Conservation (phyloP, 2,888 invertebrate genomes). For the Belgica antarctica region DNA sequence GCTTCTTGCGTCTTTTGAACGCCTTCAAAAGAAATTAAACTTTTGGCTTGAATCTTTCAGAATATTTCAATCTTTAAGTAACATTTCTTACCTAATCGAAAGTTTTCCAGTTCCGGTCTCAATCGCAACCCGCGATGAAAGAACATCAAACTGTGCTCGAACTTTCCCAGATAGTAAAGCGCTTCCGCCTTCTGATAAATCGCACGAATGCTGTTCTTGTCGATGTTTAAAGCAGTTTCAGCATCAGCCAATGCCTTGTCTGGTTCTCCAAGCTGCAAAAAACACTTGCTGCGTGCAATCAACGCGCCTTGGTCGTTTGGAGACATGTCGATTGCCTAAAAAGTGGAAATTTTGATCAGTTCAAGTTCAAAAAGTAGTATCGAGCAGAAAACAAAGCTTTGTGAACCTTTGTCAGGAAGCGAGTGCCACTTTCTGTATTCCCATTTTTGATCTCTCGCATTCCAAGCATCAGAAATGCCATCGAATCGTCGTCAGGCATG, state of each 20-base stretch:
- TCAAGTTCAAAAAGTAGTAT: neutral
- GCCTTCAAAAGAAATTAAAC: constrained; percentile 60
- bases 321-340: constrained; percentile 81
- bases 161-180: constrained; percentile 86
- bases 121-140: constrained; percentile 83
- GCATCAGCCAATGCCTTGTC: constrained; percentile 79
- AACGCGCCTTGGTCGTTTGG: constrained; percentile 81
- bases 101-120: constrained; percentile 75
- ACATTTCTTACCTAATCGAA: constrained; percentile 60
- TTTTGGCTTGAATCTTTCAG: neutral
- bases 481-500: constrained; percentile 75
- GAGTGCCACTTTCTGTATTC: constrained; percentile 68
- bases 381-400: neutral
- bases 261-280: constrained; percentile 80
- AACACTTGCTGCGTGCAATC: constrained; percentile 85
- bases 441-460: constrained; percentile 74
- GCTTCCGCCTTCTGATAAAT: constrained; percentile 90
- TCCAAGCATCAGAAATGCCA: constrained; percentile 72
- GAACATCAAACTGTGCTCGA: constrained; percentile 88
- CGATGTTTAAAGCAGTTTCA: constrained; percentile 72
- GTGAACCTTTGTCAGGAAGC: constrained; percentile 72
- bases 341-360: constrained; percentile 49
- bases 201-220: constrained; percentile 69
- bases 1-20: constrained; percentile 93
- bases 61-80: neutral